phyloP scores from a whole-genome alignment of 1,140 invertebrate species.

The Cotesia glomerata region DNA sequence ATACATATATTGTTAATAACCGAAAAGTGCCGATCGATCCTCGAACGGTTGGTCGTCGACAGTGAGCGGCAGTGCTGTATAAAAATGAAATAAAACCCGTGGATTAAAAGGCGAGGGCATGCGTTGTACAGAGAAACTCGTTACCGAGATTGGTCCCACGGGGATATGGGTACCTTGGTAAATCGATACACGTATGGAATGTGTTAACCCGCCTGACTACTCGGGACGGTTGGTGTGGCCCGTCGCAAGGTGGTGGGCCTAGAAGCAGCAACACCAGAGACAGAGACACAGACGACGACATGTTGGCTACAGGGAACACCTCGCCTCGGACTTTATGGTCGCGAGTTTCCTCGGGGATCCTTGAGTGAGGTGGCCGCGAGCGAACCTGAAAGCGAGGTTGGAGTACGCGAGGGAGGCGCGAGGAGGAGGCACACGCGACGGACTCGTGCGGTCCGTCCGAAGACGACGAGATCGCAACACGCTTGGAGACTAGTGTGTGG shows the following conservation, averaged over 20 bases:
- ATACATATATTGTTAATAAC: conserved; percentile 13
- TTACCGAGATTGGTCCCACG: neutral
- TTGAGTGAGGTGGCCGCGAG: conserved; percentile 46
- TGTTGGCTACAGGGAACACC: conserved; percentile 56
- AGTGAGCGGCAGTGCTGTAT: conserved; percentile 21
- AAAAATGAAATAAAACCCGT: neutral
- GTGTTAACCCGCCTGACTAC: too few species aligned
- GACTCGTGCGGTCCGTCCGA: conserved; percentile 8
- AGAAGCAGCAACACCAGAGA: conserved; percentile 32
- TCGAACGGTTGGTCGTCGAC: conserved; percentile 26
- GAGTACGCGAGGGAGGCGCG: conserved; percentile 27
- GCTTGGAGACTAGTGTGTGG: conserved; percentile 23
- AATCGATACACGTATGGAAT: conserved; percentile 2
- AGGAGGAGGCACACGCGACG: conserved; percentile 13
- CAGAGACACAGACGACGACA: conserved; percentile 55
- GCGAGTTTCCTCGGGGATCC: conserved; percentile 51
- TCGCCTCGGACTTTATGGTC: conserved; percentile 53
- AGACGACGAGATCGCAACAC: conserved; percentile 18
- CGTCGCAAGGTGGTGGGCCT: conserved; percentile 36
- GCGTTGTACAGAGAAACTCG: neutral
- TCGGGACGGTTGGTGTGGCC: neutral
- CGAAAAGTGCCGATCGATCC: conserved; percentile 35
- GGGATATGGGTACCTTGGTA: neutral
- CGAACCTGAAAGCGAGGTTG: conserved; percentile 11
- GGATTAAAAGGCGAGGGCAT: neutral